Conservation (phyloP, 2,113 vertebrate genomes). For the Puma concolor region DNA sequence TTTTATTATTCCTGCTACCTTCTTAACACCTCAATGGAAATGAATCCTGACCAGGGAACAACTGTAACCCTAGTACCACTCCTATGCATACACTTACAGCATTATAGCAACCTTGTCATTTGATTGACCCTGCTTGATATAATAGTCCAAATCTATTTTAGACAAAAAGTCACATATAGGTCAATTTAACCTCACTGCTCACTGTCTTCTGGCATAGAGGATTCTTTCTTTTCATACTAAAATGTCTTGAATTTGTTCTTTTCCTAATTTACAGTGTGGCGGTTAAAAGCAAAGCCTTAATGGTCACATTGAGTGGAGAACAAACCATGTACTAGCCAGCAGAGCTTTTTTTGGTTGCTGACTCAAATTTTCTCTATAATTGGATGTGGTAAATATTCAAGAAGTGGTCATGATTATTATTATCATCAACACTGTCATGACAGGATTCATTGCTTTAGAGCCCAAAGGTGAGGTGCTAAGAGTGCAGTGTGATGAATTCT, state of each 20-base stretch:
- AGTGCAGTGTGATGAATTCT: background rate
- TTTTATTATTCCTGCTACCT: background rate
- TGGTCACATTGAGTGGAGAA: background rate
- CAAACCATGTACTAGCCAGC: background rate
- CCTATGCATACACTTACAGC: background rate
- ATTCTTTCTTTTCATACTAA: background rate
- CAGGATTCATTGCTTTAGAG: background rate
- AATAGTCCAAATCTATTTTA: background rate
- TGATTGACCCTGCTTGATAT: background rate
- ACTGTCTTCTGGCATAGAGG: background rate
- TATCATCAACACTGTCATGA: accelerated
- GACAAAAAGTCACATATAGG: background rate
- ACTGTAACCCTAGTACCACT: accelerated
- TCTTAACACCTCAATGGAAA: background rate
- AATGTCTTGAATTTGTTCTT: background rate
- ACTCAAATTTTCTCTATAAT: background rate
- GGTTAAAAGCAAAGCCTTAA: background rate
- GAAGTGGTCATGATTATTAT: no score
- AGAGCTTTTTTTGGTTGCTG: no score
- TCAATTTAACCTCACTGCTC: background rate
- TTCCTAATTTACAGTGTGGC: background rate
- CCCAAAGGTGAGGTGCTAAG: accelerated
- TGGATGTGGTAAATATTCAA: background rate
- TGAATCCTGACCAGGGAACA: background rate
- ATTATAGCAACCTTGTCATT: background rate